Evolutionary conservation across 2,113 vertebrate species (phyloP).

Genomic region (Chloroceryle aenea): DNA sequence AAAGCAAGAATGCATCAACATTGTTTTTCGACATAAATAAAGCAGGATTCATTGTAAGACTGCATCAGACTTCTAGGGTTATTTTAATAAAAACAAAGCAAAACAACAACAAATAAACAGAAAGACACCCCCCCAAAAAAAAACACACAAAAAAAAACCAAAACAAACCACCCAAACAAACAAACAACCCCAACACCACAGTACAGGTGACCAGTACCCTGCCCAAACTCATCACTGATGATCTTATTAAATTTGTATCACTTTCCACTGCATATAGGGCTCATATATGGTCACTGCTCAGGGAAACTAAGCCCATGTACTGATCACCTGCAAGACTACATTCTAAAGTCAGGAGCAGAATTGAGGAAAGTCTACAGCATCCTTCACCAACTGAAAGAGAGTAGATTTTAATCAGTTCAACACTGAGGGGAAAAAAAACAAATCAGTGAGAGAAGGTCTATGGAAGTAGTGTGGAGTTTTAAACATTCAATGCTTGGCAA

Average conservation of each 20-base stretch:
- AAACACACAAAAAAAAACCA: no score
- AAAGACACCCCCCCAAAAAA: no score
- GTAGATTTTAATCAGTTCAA: background rate
- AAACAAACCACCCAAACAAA: background rate
- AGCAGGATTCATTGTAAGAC: background rate
- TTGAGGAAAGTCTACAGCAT: background rate
- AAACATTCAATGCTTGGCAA: background rate
- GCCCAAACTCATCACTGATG: background rate
- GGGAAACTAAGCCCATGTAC: background rate
- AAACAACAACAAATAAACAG: no score
- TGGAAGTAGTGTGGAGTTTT: background rate
- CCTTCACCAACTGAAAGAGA: background rate
- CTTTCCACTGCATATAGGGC: background rate
- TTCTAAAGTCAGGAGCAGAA: background rate
- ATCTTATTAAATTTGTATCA: background rate
- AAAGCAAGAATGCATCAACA: background rate
- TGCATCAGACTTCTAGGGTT: background rate
- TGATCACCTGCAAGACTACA: background rate
- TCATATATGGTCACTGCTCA: background rate
- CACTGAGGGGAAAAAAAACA: background rate
- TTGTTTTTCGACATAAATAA: background rate
- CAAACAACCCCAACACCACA: background rate
- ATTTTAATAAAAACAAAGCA: background rate
- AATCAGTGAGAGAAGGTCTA: background rate
- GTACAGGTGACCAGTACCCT: rapidly evolving